These are phyloP conservation scores for Ranitomeya variabilis DNA, from an alignment of 2,113 vertebrate species.

Conservation along the genomic window DNA sequence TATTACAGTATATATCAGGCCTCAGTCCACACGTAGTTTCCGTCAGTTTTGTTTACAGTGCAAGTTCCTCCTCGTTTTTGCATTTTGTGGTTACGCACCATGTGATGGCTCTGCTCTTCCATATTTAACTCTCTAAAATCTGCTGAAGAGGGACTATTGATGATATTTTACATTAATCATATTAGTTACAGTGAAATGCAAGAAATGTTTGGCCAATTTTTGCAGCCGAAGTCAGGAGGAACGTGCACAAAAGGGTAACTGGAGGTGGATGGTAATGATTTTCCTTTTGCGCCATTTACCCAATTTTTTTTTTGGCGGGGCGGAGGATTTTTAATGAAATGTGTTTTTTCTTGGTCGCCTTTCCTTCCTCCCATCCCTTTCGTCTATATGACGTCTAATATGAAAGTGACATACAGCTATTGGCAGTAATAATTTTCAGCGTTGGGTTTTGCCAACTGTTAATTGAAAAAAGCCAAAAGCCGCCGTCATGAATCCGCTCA, in stretches of 20 bases:
- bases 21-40: neutral
- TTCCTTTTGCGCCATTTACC: too few relatives aligned
- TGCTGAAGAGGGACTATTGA: neutral
- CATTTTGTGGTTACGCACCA: neutral
- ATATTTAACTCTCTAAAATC: neutral
- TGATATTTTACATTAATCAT: neutral
- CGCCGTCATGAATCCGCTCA: neutral
- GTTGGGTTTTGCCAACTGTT: neutral
- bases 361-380: neutral
- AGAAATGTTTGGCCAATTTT: neutral
- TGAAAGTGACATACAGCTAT: neutral
- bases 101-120: neutral
- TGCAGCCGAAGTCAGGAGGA: neutral
- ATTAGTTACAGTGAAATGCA: neutral
- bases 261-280: too few relatives aligned
- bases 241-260: neutral
- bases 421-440: neutral
- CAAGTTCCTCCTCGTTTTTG: neutral
- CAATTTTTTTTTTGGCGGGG: too few relatives aligned
- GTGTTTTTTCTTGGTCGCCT: neutral
- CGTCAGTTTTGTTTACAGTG: neutral
- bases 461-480: neutral
- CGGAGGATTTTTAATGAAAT: neutral
- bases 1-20: neutral
- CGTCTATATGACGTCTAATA: neutral